Evolutionary conservation across 1,140 invertebrate genomes (phyloP).

Genomic region (Atta colombica): DNA sequence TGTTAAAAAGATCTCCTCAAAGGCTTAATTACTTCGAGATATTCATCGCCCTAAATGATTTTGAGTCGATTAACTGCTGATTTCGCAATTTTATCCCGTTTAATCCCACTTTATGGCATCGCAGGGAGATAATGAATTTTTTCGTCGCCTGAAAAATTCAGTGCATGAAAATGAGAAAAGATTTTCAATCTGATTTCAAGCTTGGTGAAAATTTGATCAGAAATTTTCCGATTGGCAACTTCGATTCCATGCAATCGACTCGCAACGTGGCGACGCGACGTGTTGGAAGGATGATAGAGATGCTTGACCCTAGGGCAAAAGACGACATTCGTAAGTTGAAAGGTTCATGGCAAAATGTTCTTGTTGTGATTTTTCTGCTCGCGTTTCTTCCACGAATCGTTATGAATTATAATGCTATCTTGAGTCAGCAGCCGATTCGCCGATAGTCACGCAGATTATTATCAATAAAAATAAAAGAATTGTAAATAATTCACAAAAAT

Average conservation of each 20-base stretch:
- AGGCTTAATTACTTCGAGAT: background rate
- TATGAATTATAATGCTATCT: background rate
- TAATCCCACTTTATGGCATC: background rate
- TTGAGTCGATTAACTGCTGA: background rate
- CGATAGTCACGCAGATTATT: too few species aligned
- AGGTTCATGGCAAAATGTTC: conserved; percentile 64
- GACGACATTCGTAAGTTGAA: background rate
- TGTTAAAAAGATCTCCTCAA: too few species aligned
- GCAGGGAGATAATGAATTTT: background rate
- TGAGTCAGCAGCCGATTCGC: background rate
- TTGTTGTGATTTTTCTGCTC: background rate
- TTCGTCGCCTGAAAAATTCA: background rate
- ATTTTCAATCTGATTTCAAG: conserved; percentile 48
- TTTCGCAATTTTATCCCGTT: background rate
- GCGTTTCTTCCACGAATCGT: background rate
- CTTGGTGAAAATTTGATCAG: conserved; percentile 54
- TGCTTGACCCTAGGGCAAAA: conserved; percentile 66
- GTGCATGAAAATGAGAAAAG: background rate
- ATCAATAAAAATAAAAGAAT: background rate
- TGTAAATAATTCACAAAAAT: background rate
- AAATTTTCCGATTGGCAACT: conserved; percentile 60
- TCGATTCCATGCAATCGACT: conserved; percentile 18
- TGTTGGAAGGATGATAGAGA: conserved; percentile 32
- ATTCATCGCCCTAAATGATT: background rate
- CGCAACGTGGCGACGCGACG: conserved; percentile 22